A percentile compares a stretch with the other conserved stretches of the same genome.
phyloP scores from a whole-genome alignment of 2,113 vertebrate genomes.

The Thamnophis sirtalis region DNA sequence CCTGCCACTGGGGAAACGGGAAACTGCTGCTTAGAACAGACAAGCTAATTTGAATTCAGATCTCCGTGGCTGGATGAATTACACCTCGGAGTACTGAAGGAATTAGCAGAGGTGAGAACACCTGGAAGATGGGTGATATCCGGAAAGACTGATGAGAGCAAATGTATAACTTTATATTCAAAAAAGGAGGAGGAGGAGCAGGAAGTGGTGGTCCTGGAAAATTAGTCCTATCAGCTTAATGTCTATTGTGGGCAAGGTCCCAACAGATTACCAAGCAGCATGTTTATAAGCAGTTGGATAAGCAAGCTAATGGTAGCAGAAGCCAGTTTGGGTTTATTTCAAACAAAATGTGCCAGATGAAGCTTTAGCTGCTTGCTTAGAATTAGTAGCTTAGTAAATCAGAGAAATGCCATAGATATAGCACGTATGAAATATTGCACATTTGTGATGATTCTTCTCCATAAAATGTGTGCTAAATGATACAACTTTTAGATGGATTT shows the following conservation, averaged over 20 bases:
- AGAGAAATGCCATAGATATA: neutral
- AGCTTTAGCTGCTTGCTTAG: neutral
- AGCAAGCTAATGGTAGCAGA: neutral
- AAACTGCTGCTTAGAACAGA: neutral
- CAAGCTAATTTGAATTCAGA: neutral
- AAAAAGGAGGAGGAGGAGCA: neutral
- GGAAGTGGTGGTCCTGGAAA: neutral
- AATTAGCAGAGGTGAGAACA: neutral
- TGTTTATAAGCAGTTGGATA: neutral
- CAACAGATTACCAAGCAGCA: neutral
- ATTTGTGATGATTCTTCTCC: neutral
- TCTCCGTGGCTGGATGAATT: neutral
- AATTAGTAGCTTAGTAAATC: neutral
- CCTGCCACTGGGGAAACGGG: neutral
- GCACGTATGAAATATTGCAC: neutral
- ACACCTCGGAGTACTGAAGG: neutral
- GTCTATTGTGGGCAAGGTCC: neutral
- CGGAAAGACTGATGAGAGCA: neutral
- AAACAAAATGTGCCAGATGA: neutral
- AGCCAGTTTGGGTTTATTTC: neutral
- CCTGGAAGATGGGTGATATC: neutral
- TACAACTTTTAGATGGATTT: neutral
- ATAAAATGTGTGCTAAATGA: neutral
- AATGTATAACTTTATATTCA: neutral
- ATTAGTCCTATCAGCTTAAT: neutral